Evolutionary conservation across 2,113 vertebrate genomes (phyloP), one percentile per base, ranked within the genome.

Genomic region (Alexandromys fortis): DNA sequence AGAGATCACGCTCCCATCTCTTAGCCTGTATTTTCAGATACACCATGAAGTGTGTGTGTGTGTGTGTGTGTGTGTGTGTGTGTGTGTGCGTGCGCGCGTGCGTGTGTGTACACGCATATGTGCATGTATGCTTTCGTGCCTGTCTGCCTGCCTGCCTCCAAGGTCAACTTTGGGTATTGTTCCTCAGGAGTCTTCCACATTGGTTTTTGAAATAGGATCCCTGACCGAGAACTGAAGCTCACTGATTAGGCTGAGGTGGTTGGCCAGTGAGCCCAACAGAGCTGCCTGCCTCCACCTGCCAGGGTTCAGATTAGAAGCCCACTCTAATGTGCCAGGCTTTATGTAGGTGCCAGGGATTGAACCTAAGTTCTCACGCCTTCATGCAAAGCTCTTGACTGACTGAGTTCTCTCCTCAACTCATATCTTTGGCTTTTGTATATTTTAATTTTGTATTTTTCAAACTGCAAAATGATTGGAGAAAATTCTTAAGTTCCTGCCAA

Each of bases 381-480:
- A 24, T n/a, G 22, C 3, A 17, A 72, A 72, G 45, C 33, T 26
- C 21, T 52, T n/a, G 16, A 87, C 26, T 52, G 42, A 33, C 47
- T 72, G 47, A 70, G 19, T 21, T 24, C 8, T 87, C 67, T n/a
- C 21, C 33, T 21, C 21, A 21, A 45, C 65, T 49, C 67, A 55
- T 1, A 17, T n/a, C 45, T 30, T 24, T n/a, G 77, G 22, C 13
- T 78, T 87, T 79, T 42, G 49, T 45, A 47, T 17, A 28, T 14
- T 94, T 45, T 79, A 19, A n/a, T 72, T 89, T 92, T 89, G 72
- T 89, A 70, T 63, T 63, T 92, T 45, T 78, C 45, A 91, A 87
- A 89, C 22, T 49, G 35, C 4, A 26, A 79, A 47, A 14, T 63
- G 42, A 28, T 45, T 88, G 90, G 67, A 86, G 47, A 72, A 91